Evolutionary conservation across 2,888 invertebrate species (phyloP), one percentile per base, ranked within the genome.

Genomic region (Caenorhabditis sinica): DNA sequence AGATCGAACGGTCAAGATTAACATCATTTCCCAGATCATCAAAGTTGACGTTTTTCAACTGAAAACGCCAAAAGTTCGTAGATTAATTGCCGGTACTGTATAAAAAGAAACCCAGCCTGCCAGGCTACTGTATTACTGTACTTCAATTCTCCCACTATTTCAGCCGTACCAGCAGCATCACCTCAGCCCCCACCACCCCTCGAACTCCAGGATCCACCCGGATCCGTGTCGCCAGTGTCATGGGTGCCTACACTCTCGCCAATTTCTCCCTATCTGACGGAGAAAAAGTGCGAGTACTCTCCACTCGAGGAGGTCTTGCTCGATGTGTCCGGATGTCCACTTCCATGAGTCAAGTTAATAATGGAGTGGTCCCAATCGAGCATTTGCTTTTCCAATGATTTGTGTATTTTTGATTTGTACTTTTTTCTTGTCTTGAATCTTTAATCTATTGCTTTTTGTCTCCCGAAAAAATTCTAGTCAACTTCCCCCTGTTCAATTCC

Each of bases 221-320:
- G 25, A 74, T 80, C 61, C 83, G 83, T 33, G 13, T 80, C 2
- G 83, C 83, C 2, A 68, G 69, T 11, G 65, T 80, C 8, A 75
- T 69, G 61, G 65, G 63, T 20, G 30, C 33, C 9, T 79, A 58
- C 71, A 25, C 40, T 15, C 68, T 80, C 43, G 84, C 58, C 43
- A 82, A 85, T 56, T 85, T 85, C 77, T 61, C 66, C 53, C 79
- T 88, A 11, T 28, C 49, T 9, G 63, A 80, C 11, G 90, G 90
- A 28, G 90, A 90, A 68, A 83, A 81, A 36, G 87, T 90, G 40
- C 86, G 90, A 4, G 88, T 90, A 33, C 69, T 90, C 36, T 83
- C 87, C 30, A 82, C 85, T 9, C 87, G 89, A 20, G 86, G 87
- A 36, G 81, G 84, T 33, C 45, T 89, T 23, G 86, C 87, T 49